Evolutionary conservation across 2,797 vertebrate genomes (phyloP), one percentile per base, ranked within the genome.

Genomic region (Neosalanx taihuensis): DNA sequence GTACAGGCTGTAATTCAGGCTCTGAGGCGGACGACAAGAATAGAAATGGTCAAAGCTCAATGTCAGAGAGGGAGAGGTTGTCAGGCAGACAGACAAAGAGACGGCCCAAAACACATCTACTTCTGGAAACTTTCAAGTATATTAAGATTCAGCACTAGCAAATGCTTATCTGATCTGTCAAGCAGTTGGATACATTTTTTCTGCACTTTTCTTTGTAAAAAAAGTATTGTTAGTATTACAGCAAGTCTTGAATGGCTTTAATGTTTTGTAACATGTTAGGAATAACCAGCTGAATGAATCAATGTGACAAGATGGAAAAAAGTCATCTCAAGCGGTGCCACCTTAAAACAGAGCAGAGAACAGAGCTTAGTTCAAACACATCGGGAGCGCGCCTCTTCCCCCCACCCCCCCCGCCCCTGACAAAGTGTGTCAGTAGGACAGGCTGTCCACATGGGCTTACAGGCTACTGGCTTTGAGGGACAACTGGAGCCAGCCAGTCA

Each of bases 351-450:
- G 61, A 57, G 76, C 78, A 80, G 80, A 63, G 70, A 18, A 46
- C 70, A 78, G 79, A 75, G 84, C 64, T 69, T 71, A 23, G 68
- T 77, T 74, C 53, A 75, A 76, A 81, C 73, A 2, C 31, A 31
- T 35, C 67, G 29, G 69, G 72, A 83, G 58, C 59, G 75, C 71
- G 78, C 84, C 62, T 70, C 75, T 68, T 79, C 69, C 70, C 85
- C 76, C 46, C n/a, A n/a, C 37, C 63, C 63, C 61, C 71, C 86
- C 77, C 70, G 83, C 82, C 84, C 82, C 87, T 91, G 87, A 83
- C 88, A 93, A 94, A 93, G 90, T 94, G 91, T 94, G 93, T 94
- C 93, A 94, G 93, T 94, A 86, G 93, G 93, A 92, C 93, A 94
- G 88, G 84, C 83, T 77, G 77, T 90, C 86, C 89, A 92, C 85